Conservation (phyloP, 2,888 invertebrate species). For the Sphaerophoria taeniata region DNA sequence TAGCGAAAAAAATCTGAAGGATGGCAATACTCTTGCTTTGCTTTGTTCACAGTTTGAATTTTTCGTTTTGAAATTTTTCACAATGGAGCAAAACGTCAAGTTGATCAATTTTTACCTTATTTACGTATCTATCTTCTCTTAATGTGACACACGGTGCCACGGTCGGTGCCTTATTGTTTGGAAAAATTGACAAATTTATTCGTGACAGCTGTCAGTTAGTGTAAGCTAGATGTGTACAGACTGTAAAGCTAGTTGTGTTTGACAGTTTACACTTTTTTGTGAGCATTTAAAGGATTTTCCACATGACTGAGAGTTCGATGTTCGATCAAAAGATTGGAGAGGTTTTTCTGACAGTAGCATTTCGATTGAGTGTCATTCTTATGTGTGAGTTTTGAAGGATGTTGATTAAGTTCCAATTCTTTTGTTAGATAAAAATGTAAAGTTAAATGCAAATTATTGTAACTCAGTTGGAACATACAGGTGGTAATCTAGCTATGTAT, state of each 20-base stretch:
- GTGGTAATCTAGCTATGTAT: no score
- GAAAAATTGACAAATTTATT: conserved; percentile 30
- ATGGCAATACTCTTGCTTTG: conserved; percentile 3
- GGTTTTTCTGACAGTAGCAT: no score
- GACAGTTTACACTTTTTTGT: conserved; percentile 25
- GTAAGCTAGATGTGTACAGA: not conserved
- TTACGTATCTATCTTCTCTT: not conserved
- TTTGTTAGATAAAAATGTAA: no score
- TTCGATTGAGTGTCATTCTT: no score
- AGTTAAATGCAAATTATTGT: no score
- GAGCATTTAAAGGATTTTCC: conserved; percentile 11
- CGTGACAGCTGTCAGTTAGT: conserved; percentile 35
- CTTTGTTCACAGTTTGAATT: not conserved
- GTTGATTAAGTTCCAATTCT: no score
- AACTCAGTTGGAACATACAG: no score
- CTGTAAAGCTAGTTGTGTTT: not conserved
- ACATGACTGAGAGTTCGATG: not conserved
- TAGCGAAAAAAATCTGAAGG: not conserved
- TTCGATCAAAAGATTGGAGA: no score
- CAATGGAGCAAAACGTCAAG: conserved; percentile 7
- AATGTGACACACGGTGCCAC: not conserved
- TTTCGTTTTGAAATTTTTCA: not conserved
- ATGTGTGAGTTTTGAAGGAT: no score
- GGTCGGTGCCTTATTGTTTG: not conserved
- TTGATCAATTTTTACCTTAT: not conserved